These are phyloP conservation scores for Oreochromis mossambicus DNA, from an alignment of 2,797 vertebrate genomes.

Conservation along the genomic window DNA sequence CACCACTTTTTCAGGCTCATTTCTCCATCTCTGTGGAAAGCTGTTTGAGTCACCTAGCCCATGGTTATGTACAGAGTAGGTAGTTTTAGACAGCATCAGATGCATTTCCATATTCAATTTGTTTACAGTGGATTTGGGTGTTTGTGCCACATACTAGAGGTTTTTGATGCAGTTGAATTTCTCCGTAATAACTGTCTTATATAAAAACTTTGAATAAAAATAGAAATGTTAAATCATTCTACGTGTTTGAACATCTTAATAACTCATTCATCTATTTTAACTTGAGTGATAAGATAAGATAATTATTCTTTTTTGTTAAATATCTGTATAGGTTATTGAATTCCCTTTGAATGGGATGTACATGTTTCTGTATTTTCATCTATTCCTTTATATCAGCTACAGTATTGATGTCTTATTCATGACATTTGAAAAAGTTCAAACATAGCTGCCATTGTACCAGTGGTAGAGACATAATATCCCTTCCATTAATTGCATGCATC, in stretches of 20 bases:
- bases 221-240: not conserved
- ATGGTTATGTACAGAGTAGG: not conserved
- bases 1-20: not conserved
- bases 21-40: not conserved
- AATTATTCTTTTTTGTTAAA: not conserved
- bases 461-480: not conserved
- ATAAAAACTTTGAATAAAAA: not conserved
- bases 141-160: not conserved
- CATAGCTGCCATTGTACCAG: not conserved
- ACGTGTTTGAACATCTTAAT: not conserved
- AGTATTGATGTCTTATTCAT: not conserved
- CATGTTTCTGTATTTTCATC: not conserved
- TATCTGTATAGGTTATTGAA: not conserved
- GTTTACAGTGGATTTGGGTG: not conserved
- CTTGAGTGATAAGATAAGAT: not conserved
- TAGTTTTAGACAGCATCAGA: not conserved
- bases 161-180: not conserved
- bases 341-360: not conserved
- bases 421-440: not conserved
- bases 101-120: not conserved
- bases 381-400: not conserved
- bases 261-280: not conserved
- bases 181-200: not conserved
- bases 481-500: constrained; percentile 6
- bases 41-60: not conserved